Evolutionary conservation across 2,113 vertebrate species (phyloP).

Genomic region (Notarius lentiginosus): DNA sequence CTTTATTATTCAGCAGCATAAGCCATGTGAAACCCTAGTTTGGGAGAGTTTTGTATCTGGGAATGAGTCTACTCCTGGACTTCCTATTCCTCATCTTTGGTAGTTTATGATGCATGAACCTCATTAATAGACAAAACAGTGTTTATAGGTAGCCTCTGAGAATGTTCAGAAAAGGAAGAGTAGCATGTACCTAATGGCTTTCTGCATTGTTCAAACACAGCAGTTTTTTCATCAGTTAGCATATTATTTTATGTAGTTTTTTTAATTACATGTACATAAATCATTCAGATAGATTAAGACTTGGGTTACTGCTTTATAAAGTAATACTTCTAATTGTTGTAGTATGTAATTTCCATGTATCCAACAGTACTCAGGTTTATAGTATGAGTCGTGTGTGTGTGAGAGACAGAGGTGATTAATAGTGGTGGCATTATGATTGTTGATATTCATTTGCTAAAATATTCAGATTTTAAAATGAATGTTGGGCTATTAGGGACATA

Average conservation of each 20-base stretch:
- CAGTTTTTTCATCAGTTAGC: constrained; percentile 2
- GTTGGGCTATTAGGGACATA: constrained; percentile 7
- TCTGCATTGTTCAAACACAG: background rate
- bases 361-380: background rate
- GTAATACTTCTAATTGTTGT: constrained; percentile 1
- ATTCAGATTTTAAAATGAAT: constrained; percentile 10
- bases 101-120: constrained; percentile 32
- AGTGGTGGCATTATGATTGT: constrained; percentile 12
- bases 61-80: background rate
- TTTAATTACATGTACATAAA: background rate
- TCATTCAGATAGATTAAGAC: background rate
- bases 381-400: background rate
- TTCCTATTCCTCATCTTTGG: constrained; percentile 6
- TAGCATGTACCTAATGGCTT: background rate
- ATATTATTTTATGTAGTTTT: background rate
- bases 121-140: constrained; percentile 13
- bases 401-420: background rate
- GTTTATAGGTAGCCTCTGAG: background rate
- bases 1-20: background rate
- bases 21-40: background rate
- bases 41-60: background rate
- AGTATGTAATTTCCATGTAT: background rate
- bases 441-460: constrained; percentile 13
- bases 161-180: background rate
- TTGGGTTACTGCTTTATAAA: background rate